Evolutionary conservation across 2,113 vertebrate species (phyloP).

Genomic region (Callithrix jacchus): DNA sequence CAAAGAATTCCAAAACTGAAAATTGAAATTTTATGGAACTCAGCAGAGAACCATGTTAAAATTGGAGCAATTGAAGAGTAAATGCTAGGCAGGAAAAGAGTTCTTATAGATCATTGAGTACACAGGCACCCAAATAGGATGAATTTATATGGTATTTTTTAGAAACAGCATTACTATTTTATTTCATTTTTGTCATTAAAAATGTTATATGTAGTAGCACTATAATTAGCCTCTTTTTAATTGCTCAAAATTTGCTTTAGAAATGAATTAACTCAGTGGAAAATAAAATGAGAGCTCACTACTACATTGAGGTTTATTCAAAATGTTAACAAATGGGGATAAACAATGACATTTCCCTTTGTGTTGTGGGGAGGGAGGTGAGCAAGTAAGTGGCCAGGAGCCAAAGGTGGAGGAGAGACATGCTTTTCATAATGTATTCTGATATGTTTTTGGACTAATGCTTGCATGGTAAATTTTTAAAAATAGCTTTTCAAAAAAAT

Average conservation of each 20-base stretch:
- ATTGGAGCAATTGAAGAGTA: neutral
- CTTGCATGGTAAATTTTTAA: neutral
- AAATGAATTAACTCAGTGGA: conserved; percentile 2
- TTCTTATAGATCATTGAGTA: neutral
- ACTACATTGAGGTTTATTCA: neutral
- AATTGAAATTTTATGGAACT: neutral
- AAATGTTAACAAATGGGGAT: neutral
- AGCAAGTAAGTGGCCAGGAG: neutral
- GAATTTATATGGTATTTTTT: neutral
- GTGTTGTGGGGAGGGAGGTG: too few species aligned
- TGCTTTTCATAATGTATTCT: neutral
- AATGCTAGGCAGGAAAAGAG: neutral
- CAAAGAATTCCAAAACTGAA: neutral
- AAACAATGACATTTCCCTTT: neutral
- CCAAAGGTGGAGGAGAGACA: neutral
- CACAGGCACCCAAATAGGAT: neutral
- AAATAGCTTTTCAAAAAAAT: neutral
- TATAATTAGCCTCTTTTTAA: neutral
- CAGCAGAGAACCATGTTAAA: conserved; percentile 31
- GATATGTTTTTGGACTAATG: neutral
- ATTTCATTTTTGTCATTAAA: neutral
- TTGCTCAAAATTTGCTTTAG: neutral
- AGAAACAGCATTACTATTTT: neutral
- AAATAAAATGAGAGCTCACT: neutral
- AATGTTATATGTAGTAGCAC: neutral